Percentiles rank a stretch among this genome's conserved stretches.
These are phyloP conservation scores for Hesperophylax magnus DNA, from an alignment of 1,140 invertebrate genomes.

Conservation along the genomic window DNA sequence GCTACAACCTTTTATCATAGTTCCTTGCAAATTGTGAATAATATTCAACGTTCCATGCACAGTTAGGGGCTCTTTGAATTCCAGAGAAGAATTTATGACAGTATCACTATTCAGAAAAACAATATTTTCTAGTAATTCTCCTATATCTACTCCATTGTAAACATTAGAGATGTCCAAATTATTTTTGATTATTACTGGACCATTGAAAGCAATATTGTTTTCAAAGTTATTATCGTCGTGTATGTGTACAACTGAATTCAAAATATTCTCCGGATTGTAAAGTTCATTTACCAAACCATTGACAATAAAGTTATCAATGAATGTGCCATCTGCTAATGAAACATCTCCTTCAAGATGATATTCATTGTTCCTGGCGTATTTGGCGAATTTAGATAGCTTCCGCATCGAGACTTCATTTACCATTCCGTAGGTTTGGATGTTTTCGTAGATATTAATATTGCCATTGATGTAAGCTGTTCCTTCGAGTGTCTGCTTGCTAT, in stretches of 20 bases:
- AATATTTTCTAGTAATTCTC: slow-evolving; percentile 40
- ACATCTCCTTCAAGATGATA: slow-evolving; percentile 48
- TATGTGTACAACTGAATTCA: slow-evolving; percentile 31
- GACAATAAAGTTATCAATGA: slow-evolving; percentile 47
- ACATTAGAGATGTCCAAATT: slow-evolving; percentile 38
- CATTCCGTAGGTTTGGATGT: slow-evolving; percentile 34
- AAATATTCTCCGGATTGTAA: slow-evolving; percentile 37
- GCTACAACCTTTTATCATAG: slow-evolving; percentile 41
- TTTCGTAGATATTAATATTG: slow-evolving; percentile 37
- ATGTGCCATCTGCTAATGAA: slow-evolving; percentile 32
- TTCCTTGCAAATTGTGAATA: slow-evolving; percentile 27
- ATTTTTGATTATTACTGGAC: slow-evolving; percentile 31
- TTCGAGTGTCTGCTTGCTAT: slow-evolving; percentile 44
- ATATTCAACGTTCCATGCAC: slow-evolving; percentile 44
- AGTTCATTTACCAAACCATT: slow-evolving; percentile 43
- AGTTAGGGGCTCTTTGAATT: slow-evolving; percentile 42
- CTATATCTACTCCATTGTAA: slow-evolving; percentile 44
- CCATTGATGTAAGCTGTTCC: slow-evolving; percentile 39
- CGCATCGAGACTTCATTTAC: slow-evolving; percentile 39
- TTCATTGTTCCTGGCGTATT: slow-evolving; percentile 42
- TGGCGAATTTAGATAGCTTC: slow-evolving; percentile 25
- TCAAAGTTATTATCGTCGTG: slow-evolving; percentile 44
- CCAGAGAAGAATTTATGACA: slow-evolving; percentile 31
- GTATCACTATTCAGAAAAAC: slow-evolving; percentile 38
- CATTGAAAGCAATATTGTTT: slow-evolving; percentile 42